Conservation (phyloP, 2,113 vertebrate species). For the Tinamus guttatus region DNA sequence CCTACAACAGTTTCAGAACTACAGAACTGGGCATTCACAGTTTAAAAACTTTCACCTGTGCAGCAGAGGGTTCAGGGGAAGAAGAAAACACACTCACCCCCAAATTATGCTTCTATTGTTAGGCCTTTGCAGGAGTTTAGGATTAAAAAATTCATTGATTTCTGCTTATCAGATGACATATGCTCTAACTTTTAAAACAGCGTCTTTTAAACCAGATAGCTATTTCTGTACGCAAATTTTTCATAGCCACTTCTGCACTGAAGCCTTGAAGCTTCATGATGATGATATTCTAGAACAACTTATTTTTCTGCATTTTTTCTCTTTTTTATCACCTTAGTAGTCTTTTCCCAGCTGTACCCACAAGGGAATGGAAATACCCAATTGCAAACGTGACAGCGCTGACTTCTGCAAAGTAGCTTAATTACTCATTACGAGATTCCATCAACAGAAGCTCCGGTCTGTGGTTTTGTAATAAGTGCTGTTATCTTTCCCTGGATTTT, state of each 20-base stretch:
- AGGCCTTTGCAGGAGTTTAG: not conserved
- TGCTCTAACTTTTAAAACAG: constrained; percentile 15
- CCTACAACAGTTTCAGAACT: not conserved
- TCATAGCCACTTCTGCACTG: constrained; percentile 28
- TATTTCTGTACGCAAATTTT: constrained; percentile 54
- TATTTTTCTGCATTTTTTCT: constrained; percentile 17
- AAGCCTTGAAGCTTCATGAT: constrained; percentile 29
- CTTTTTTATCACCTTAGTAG: constrained; percentile 73
- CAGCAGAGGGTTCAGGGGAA: not conserved
- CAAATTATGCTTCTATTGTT: not conserved
- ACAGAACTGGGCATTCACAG: not conserved
- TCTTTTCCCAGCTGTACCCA: constrained; percentile 75
- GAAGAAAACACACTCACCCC: not conserved
- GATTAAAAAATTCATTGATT: not conserved
- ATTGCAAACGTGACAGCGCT: constrained; percentile 72
- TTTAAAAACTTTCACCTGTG: not conserved
- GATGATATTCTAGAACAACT: constrained; percentile 64
- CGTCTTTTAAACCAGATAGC: constrained; percentile 25
- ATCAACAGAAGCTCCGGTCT: constrained; percentile 80
- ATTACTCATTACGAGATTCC: constrained; percentile 84
- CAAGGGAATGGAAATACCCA: constrained; percentile 71
- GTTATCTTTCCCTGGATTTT: constrained; percentile 83
- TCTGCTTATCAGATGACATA: not conserved
- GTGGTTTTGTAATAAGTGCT: constrained; percentile 82
- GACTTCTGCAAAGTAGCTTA: constrained; percentile 80